Evolutionary conservation across 2,113 vertebrate genomes (phyloP), one percentile per base, ranked within the genome.

Genomic region (Crotalus horridus): DNA sequence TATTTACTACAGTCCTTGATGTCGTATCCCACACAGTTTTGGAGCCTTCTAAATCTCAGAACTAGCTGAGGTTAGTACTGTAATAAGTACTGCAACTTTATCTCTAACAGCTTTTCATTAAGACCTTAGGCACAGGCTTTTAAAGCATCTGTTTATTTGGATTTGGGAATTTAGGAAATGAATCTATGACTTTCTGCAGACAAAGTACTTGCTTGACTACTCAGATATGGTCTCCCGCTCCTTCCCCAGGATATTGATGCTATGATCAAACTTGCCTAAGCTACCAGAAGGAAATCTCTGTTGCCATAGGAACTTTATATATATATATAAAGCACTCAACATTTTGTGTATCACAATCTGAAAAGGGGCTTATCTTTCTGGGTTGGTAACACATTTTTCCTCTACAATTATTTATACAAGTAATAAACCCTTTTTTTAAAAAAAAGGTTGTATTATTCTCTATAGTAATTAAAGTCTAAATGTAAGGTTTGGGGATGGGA

Each of bases 271-370:
- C 90, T 89, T 89, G 53, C 93, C 91, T 21, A 46, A 33, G 2
- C 64, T 88, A 87, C 89, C 90, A 6, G 87, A 92, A 92, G 11
- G 59, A 58, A 95, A 88, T 33, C 90, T 20, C 2, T 81, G 93
- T 97, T 97, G 96, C 95, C 96, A 96, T 95, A 96, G 95, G 87
- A 96, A 95, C 95, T 95, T 94, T 94, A 93, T 95, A 94, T 95
- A 94, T 59, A 94, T 95, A 94, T 95, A 43, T 94, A 93, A 94
- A 94, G 94, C 17, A 92, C 92, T 95, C 93, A 81, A 94, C 93
- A 93, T 88, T 90, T 46, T 48, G n/a, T 29, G n/a, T 90, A 39
- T 29, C 91, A 74, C 88, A 96, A 90, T 85, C 92, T 0, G 90
- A 89, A 88, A 92, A 94, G 61, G 95, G 81, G 88, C 94, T 95